Base-by-base conservation (phyloP, 2,888 invertebrate genomes). In the Orthosia gothica region DNA sequence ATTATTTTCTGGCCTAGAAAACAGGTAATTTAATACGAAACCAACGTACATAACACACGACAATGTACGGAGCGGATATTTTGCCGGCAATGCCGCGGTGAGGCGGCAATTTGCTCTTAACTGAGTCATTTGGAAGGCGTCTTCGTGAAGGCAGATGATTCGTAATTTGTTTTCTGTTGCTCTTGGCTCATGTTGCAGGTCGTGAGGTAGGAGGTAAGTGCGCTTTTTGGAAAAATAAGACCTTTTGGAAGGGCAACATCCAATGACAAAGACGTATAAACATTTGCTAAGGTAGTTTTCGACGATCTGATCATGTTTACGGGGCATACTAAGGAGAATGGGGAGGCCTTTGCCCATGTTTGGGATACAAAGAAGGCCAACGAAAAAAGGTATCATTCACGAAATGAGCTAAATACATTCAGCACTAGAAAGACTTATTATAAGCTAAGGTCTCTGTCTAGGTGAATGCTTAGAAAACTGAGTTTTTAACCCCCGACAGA, bases 161-260 rank as follows among this genome's bases (percentile, higher is more conserved):
- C 95, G 95, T 94, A 96, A 96, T 96, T 96, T 96, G 96, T 96
- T 96, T 96, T 96, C 95, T 95, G 92, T 91, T 91, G 92, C 93
- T 92, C 91, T 91, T 90, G 90, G 91, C 91, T 92, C 89, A 88
- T 52, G 72, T 81, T 73, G 88, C 61, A 70, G 54, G 40, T 20
- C 62, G 52, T 11, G 84, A 9, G 88, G 52, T 89, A 0, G 52
- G 26, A 82, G 1, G 32, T 89, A 76, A 88, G 45, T 77, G 76
- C 2, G 13, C 5, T 52, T 81, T 74, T 70, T 18, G 1, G 0
- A 45, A 9, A 18, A 7, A 32, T 7, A 9, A n/a, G 2, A 40
- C 0, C 12, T 23, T 32, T 57, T 20, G 4, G 9, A 15, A 9
- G 2, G 1, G 13, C 12, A 2, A n/a, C 5, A 11, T 3, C 15